phyloP scores from a whole-genome alignment of 2,797 vertebrate genomes.

The Halcyon chelicuti region DNA sequence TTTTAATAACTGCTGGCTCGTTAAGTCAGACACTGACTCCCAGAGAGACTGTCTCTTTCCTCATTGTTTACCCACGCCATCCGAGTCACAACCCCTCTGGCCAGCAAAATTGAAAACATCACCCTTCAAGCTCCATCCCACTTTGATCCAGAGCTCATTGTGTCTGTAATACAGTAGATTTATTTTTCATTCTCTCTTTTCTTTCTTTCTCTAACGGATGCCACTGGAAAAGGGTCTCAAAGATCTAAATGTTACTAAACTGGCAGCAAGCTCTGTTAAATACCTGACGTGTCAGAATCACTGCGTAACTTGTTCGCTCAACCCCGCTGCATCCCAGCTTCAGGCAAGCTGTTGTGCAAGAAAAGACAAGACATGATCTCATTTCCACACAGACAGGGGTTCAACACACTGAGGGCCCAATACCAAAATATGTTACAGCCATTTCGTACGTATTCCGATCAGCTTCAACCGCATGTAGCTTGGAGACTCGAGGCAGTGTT shows the following conservation, averaged over 20 bases:
- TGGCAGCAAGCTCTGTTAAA: conserved; percentile 32
- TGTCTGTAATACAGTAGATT: conserved; percentile 61
- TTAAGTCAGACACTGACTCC: conserved; percentile 59
- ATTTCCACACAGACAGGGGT: neutral
- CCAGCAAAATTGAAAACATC: conserved; percentile 65
- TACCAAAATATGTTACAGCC: neutral
- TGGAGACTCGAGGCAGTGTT: neutral
- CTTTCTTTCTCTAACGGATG: conserved; percentile 19
- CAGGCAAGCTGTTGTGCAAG: neutral
- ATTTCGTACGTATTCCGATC: neutral
- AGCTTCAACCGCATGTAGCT: neutral
- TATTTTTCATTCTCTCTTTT: conserved; percentile 56
- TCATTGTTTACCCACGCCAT: conserved; percentile 49
- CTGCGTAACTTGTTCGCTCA: neutral
- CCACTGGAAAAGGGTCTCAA: conserved; percentile 58
- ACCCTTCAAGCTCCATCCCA: conserved; percentile 64
- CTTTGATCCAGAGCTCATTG: conserved; percentile 68
- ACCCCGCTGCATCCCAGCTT: neutral
- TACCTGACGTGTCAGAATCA: neutral
- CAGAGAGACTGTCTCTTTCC: conserved; percentile 54
- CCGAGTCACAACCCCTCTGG: conserved; percentile 58
- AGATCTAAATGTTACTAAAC: neutral
- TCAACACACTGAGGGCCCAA: neutral
- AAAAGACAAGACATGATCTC: conserved; percentile 18
- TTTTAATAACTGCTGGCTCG: conserved; percentile 62